Conservation (phyloP, 2,888 invertebrate genomes). For the Alloplasta piceator region DNA sequence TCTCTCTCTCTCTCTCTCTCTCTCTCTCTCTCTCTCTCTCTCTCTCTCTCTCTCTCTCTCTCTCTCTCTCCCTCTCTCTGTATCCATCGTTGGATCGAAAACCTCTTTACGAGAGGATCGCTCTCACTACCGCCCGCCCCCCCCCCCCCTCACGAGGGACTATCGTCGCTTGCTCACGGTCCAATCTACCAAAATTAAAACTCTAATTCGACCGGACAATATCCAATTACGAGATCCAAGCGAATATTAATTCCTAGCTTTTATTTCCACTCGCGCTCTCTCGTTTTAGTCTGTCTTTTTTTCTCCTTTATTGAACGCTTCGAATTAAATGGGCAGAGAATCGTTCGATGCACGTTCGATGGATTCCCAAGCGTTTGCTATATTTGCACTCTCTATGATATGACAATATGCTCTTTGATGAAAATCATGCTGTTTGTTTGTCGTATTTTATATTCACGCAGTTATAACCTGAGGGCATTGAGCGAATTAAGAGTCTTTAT, state of each 20-base stretch:
- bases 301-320: slow-evolving; percentile 39
- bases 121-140: slow-evolving; percentile 35
- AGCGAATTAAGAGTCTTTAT: too few relatives aligned
- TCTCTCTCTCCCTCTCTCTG: too few relatives aligned
- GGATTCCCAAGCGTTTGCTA: too few relatives aligned
- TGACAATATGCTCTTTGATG: too few relatives aligned
- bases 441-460: too few relatives aligned
- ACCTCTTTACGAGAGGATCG: slow-evolving; percentile 37
- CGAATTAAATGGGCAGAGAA: background rate
- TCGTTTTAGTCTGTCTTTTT: slow-evolving; percentile 41
- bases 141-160: slow-evolving; percentile 46
- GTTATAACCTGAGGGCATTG: too few relatives aligned
- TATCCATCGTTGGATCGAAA: background rate
- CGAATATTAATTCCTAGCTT: slow-evolving; percentile 79
- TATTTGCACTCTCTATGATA: too few relatives aligned
- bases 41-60: too few relatives aligned
- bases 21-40: too few relatives aligned
- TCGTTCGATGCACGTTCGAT: too few relatives aligned
- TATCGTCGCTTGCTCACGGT: slow-evolving; percentile 64
- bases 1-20: too few relatives aligned
- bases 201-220: slow-evolving; percentile 81
- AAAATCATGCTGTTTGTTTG: too few relatives aligned
- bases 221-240: slow-evolving; percentile 79
- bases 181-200: slow-evolving; percentile 81
- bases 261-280: slow-evolving; percentile 69